Base-by-base conservation (phyloP, 2,797 vertebrate genomes). In the Pipistrellus kuhlii region DNA sequence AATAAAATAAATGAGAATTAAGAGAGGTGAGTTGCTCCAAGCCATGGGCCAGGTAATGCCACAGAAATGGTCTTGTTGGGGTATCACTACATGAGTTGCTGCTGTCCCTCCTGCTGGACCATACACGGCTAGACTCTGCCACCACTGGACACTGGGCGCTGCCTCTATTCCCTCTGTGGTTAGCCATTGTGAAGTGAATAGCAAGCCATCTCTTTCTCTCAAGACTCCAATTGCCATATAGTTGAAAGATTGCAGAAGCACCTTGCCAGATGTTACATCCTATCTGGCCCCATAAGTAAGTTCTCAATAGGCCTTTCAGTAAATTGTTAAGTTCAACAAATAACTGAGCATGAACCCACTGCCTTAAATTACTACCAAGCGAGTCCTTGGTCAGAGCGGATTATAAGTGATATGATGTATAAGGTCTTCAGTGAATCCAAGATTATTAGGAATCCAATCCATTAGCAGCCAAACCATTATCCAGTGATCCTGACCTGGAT, bases 291-390 rank as follows among this genome's bases (percentile, higher is more conserved):
- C 21, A 23, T 18, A 41, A 59, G 30, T 75, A 48, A 77, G 57
- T 71, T 14, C 48, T 84, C 27, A 53, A 21, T 11, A 81, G 21
- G n/a, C n/a, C 68, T 84, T 55, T 71, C 66, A 64, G 17, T 9
- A 90, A 84, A 87, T 32, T 9, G 53, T 30, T 25, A 91, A 48
- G 41, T 84, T 23, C 46, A 77, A 77, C 18, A 91, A 95, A 71
- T 77, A 76, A 23, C 25, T 55, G n/a, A 66, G 1, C 35, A 82
- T 25, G 35, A 91, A 75, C 8, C 6, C 48, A 69, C 30, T 83
- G 27, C n/a, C 41, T 71, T 86, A 51, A 71, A n/a, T 89, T 35
- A 76, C 32, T 71, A n/a, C 41, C 44, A 86, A 69, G 27, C 30
- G 13, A 57, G 72, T 55, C 38, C 20, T 75, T 62, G 46, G 14